Base-by-base conservation (phyloP, 2,888 invertebrate genomes). In the Drosophila melanosoma region DNA sequence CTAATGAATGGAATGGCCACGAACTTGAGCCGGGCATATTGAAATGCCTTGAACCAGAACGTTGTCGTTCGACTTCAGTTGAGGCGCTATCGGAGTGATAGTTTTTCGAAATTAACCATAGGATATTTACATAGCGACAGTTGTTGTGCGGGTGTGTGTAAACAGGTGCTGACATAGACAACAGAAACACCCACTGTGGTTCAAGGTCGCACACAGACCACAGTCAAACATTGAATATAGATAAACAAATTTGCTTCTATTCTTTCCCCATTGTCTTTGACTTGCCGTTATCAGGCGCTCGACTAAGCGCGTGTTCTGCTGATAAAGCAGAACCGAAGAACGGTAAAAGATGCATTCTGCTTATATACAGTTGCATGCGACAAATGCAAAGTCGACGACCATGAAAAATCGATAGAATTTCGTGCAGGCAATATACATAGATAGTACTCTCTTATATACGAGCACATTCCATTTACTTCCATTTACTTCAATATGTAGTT, bases 1-100 rank as follows among this genome's bases (percentile, higher is more conserved):
- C 79, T 86, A 86, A 86, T 89, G 87, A 87, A 87, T 82, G 89
- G 63, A 87, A 84, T 82, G 89, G 63, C 86, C 86, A 73, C 87
- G 86, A 86, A 86, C 86, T 86, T 86, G 85, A 88, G 89, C 74
- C n/a, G 52, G 67, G 62, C 57, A 52, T 66, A 49, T 67, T 60
- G 62, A 73, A 15, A 81, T 73, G 74, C 89, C 84, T 79, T 87
- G 82, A 84, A 82, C 74, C 75, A 42, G 52, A 71, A 48, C 62
- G 40, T 53, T 59, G 12, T 23, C 32, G 45, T 52, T 68, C 60
- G 53, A 45, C 51, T n/a, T 48, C 45, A 49, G 33, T 45, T 74
- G 29, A 33, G 36, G 57, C 33, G 48, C n/a, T 61, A 60, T 67
- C 60, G 38, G 62, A 69, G 52, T 56, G 42, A 51, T 68, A 51